Base-by-base conservation (phyloP, 1,140 invertebrate genomes). In the Planococcus citri region DNA sequence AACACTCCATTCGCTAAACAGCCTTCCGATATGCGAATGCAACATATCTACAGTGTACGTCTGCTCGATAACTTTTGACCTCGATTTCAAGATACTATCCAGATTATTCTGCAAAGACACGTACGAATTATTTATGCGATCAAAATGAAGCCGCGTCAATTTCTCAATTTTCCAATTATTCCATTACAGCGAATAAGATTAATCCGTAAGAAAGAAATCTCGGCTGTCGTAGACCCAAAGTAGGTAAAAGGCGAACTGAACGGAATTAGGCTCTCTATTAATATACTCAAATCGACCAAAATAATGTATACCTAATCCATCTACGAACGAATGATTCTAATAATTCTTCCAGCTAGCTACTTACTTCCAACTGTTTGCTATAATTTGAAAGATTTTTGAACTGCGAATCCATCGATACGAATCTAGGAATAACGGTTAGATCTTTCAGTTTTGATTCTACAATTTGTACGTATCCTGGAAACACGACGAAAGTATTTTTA, bases 1-100 rank as follows among this genome's bases (percentile, higher is more conserved):
- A 22, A 86, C 88, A 79, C 89, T 91, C 89, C 89, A 92, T 79
- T 93, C 90, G 74, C 88, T 90, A 73, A 91, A 91, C 27, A 92
- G 82, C 70, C 89, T 83, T 1, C 89, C 89, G 76, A 92, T 92
- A 78, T 90, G 89, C 0, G 84, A 84, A 77, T 92, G 89, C 33
- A 91, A 78, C 77, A 91, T 91, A 75, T 90, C 88, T n/a, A 92
- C 80, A 38, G 84, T 87, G 78, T 88, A 90, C 71, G 88, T 83
- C 74, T 87, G 87, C 75, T 90, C 88, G 74, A 86, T 88, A 72
- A 90, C 83, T 74, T 84, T 83, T 37, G 87, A 84, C 69, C 87
- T 83, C 72, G 80, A 79, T 69, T 83, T 75, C 37, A 83, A 73
- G 20, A 82, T 75, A 76, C 81, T 80, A 69, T 76, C 76, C 27